phyloP scores from a whole-genome alignment of 2,113 vertebrate genomes.

The Chinchilla lanigera region DNA sequence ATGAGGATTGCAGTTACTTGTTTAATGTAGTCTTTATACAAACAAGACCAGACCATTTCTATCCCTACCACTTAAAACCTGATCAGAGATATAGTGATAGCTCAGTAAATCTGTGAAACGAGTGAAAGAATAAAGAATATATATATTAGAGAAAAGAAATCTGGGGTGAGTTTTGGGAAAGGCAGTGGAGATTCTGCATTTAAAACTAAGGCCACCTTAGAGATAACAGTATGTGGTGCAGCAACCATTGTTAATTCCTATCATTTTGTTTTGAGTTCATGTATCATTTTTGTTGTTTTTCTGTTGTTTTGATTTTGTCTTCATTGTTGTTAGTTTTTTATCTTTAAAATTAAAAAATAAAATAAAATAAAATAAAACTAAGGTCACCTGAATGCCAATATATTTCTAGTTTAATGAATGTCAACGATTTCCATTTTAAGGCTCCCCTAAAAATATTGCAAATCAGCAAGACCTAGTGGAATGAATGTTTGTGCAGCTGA shows the following conservation, averaged over 20 bases:
- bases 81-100: background rate
- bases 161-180: background rate
- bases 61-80: background rate
- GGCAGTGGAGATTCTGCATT: background rate
- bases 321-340: too few relatives aligned
- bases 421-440: background rate
- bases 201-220: background rate
- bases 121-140: background rate
- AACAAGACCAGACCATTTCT: background rate
- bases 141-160: background rate
- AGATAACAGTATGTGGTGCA: too few relatives aligned
- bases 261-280: too few relatives aligned
- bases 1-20: background rate
- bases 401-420: conserved; percentile 5
- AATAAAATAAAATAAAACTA: background rate
- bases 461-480: background rate
- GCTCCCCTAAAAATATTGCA: background rate
- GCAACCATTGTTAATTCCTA: too few relatives aligned
- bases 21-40: background rate
- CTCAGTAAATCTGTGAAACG: background rate
- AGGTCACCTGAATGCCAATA: background rate
- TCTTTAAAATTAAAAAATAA: too few relatives aligned
- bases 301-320: too few relatives aligned
- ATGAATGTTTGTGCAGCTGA: background rate
- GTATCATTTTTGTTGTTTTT: too few relatives aligned